Percentiles rank a stretch among this genome's conserved stretches.
These are phyloP conservation scores for Bedellia somnulentella DNA, from an alignment of 2,888 invertebrate species.

Conservation along the genomic window DNA sequence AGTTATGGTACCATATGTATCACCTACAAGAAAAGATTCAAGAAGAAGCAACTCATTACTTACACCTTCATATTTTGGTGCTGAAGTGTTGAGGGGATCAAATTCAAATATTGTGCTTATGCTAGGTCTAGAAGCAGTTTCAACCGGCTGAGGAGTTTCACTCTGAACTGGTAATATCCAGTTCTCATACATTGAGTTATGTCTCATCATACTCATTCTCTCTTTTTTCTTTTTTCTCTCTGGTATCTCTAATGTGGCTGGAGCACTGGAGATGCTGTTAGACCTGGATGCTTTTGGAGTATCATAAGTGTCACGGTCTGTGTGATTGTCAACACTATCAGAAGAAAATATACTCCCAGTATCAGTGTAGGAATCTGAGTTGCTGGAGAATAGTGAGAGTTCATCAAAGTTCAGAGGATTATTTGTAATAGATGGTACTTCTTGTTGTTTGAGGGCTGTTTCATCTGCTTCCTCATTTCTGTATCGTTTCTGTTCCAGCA, in stretches of 20 bases:
- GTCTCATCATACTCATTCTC: slow-evolving; percentile 25
- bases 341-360: slow-evolving; percentile 33
- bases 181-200: slow-evolving; percentile 43
- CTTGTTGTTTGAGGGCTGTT: no score
- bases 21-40: slow-evolving; percentile 69
- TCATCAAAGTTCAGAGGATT: slow-evolving; percentile 29
- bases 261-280: slow-evolving; percentile 28
- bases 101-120: slow-evolving; percentile 73
- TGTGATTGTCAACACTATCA: slow-evolving; percentile 30
- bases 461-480: slow-evolving; percentile 19
- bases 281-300: slow-evolving; percentile 32
- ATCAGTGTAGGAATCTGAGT: slow-evolving; percentile 37
- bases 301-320: slow-evolving; percentile 34
- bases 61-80: slow-evolving; percentile 34
- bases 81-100: slow-evolving; percentile 59
- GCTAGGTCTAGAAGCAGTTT: slow-evolving; percentile 25
- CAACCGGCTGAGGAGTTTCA: slow-evolving; percentile 10
- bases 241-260: slow-evolving; percentile 31
- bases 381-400: slow-evolving; percentile 33
- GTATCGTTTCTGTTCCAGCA: slow-evolving; percentile 40
- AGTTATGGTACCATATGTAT: slow-evolving; percentile 66
- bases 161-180: slow-evolving; percentile 28
- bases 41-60: slow-evolving; percentile 66
- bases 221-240: slow-evolving; percentile 27
- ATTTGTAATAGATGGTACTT: slow-evolving; percentile 9